These are phyloP conservation scores for Macrosoma leucophasiata DNA, from an alignment of 2,888 invertebrate genomes.

Conservation along the genomic window DNA sequence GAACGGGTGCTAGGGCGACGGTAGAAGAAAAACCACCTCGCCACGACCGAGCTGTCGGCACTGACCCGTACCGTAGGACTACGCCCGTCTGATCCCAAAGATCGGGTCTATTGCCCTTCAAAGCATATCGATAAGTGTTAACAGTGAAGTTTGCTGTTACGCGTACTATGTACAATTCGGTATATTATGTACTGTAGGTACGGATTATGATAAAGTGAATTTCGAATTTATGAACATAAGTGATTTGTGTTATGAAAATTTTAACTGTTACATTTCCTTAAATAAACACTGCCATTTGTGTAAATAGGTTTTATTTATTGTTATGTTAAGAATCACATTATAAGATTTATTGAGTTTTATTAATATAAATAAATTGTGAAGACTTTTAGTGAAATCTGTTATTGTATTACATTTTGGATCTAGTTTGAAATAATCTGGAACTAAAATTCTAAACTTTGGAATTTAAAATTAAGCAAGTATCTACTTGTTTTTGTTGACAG, in stretches of 20 bases:
- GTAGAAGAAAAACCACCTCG: conserved; percentile 45
- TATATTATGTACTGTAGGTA: conserved; percentile 34
- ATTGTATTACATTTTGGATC: not conserved
- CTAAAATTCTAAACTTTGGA: no score
- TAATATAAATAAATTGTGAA: no score
- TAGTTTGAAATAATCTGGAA: not conserved
- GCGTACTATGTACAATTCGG: conserved; percentile 37
- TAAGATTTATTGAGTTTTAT: no score
- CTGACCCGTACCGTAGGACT: conserved; percentile 75
- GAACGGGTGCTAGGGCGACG: conserved; percentile 71
- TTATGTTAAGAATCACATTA: no score
- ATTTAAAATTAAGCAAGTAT: no score
- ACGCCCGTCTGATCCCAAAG: conserved; percentile 72
- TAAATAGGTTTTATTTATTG: conserved; percentile 29
- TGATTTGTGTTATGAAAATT: conserved; percentile 58
- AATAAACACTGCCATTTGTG: conserved; percentile 74
- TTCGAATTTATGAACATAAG: conserved; percentile 67
- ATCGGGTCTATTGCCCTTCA: conserved; percentile 41
- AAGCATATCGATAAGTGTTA: conserved; percentile 73
- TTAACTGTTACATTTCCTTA: conserved; percentile 68
- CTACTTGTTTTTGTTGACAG: no score
- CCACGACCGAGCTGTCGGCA: conserved; percentile 66
- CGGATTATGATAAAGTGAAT: conserved; percentile 40
- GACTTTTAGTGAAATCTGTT: no score
- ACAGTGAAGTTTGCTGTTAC: conserved; percentile 48